Evolutionary conservation across 1,140 invertebrate genomes (phyloP).

Genomic region (Caenorhabditis elegans): WBcel235 BX284606.5:4553501-4554000

Average conservation of each 20-base stretch:
- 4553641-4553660: slow-evolving; percentile 30
- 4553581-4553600: slow-evolving; percentile 29
- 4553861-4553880: background rate
- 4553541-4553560: slow-evolving; percentile 32
- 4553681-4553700: slow-evolving; percentile 32
- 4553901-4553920: too few species aligned
- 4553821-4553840: background rate
- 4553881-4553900: background rate
- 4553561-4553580: slow-evolving; percentile 30
- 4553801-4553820: background rate
- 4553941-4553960: background rate
- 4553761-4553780: slow-evolving; percentile 9
- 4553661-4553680: slow-evolving; percentile 33
- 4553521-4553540: slow-evolving; percentile 32
- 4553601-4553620: slow-evolving; percentile 5
- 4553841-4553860: background rate
- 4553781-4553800: slow-evolving; percentile 19
- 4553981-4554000: background rate
- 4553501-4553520: slow-evolving; percentile 27
- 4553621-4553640: background rate
- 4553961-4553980: background rate
- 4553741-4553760: slow-evolving; percentile 25
- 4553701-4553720: slow-evolving; percentile 31
- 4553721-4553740: slow-evolving; percentile 16
- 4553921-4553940: background rate